Conservation (phyloP, 2,797 vertebrate genomes). For the Spinibarbus caldwelli region DNA sequence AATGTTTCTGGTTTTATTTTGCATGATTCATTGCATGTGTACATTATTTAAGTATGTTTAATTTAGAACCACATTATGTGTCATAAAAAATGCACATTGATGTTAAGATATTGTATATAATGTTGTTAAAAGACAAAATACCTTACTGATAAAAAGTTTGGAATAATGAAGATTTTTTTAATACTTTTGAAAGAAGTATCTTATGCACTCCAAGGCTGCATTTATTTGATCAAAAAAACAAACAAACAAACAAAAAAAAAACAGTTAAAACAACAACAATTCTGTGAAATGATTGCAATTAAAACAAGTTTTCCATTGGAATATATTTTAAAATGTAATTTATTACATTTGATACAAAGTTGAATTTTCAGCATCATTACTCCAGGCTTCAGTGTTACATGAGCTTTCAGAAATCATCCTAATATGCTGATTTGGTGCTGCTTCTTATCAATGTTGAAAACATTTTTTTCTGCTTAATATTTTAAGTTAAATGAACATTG, state of each 20-base stretch:
- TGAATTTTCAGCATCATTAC: background rate
- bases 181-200: no score
- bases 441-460: background rate
- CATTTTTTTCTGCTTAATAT: background rate
- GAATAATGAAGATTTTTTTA: no score
- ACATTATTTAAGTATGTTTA: background rate
- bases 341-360: no score
- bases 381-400: background rate
- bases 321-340: no score
- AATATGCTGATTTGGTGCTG: background rate
- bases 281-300: no score
- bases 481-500: background rate
- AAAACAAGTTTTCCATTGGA: no score
- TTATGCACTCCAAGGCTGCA: no score
- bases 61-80: background rate
- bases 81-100: background rate
- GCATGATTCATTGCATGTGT: background rate
- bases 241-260: no score
- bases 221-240: no score
- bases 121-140: background rate
- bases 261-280: no score
- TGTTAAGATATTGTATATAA: background rate
- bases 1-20: background rate
- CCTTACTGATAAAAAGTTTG: no score
- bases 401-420: background rate